phyloP scores from a whole-genome alignment of 2,113 vertebrate species.

The Apus apus region DNA sequence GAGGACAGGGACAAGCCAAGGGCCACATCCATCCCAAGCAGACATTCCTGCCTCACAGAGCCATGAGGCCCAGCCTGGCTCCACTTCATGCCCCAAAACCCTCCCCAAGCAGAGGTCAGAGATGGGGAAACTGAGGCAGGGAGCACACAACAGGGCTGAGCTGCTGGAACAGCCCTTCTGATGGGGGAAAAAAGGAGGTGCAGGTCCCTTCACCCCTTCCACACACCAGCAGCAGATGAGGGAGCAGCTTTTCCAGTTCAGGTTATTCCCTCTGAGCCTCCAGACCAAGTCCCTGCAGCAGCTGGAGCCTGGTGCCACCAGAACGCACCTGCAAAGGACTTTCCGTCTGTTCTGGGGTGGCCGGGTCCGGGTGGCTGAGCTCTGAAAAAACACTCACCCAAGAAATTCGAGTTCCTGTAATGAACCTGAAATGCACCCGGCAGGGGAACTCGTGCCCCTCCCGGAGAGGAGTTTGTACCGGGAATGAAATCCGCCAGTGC shows the following conservation, averaged over 20 bases:
- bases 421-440: background rate
- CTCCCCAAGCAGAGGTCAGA: fast-evolving
- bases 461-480: fast-evolving
- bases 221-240: background rate
- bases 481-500: constrained; percentile 49
- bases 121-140: background rate
- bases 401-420: background rate
- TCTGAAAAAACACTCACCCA: background rate
- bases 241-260: background rate
- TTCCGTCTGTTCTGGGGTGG: background rate
- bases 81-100: background rate
- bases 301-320: background rate
- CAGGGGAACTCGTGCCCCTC: background rate
- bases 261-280: background rate
- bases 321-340: too few relatives aligned
- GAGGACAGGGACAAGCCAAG: fast-evolving
- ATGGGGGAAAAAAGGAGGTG: fast-evolving
- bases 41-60: background rate
- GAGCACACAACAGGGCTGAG: background rate
- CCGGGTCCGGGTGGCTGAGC: background rate
- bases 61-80: fast-evolving
- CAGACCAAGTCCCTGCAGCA: background rate
- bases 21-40: fast-evolving
- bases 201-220: background rate
- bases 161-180: background rate